Conservation (phyloP, 2,888 invertebrate genomes). For the Philhelius pedissequus region DNA sequence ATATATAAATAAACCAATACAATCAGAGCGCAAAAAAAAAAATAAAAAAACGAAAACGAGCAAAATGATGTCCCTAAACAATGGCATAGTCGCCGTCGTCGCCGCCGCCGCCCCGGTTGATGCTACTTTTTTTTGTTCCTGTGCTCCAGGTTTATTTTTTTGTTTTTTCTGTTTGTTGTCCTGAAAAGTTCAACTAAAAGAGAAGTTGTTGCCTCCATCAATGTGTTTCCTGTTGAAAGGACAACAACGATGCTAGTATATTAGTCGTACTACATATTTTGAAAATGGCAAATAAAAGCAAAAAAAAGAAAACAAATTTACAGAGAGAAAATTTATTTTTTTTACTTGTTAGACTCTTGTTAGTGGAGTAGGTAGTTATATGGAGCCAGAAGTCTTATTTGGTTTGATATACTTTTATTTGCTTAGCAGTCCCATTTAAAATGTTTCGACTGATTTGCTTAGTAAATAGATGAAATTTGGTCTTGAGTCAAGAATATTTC, state of each 20-base stretch:
- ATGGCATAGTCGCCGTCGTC: conserved; percentile 58
- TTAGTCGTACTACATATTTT: conserved; percentile 22
- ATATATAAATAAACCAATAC: conserved; percentile 24
- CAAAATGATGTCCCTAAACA: conserved; percentile 54
- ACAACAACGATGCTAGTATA: conserved; percentile 37
- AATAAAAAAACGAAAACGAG: conserved; percentile 36
- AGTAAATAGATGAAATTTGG: conserved; percentile 22
- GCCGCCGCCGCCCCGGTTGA: too few relatives aligned
- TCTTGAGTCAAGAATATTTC: neutral
- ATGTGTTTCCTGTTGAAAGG: conserved; percentile 59
- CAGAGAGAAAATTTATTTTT: conserved; percentile 22
- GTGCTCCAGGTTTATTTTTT: neutral
- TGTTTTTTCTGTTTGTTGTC: neutral
- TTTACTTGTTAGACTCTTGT: conserved; percentile 26
- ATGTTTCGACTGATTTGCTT: too few relatives aligned
- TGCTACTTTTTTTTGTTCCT: conserved; percentile 19
- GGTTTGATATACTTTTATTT: neutral
- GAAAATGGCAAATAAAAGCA: conserved; percentile 1
- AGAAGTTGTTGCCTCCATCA: conserved; percentile 38
- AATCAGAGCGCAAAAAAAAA: conserved; percentile 38
- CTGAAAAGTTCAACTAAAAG: conserved; percentile 16
- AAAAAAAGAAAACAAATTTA: conserved; percentile 7
- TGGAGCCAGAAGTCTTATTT: neutral
- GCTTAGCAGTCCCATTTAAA: too few relatives aligned
- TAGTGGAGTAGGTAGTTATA: too few relatives aligned